Base-by-base conservation (phyloP, 2,888 invertebrate genomes). In the Tineola bisselliella region DNA sequence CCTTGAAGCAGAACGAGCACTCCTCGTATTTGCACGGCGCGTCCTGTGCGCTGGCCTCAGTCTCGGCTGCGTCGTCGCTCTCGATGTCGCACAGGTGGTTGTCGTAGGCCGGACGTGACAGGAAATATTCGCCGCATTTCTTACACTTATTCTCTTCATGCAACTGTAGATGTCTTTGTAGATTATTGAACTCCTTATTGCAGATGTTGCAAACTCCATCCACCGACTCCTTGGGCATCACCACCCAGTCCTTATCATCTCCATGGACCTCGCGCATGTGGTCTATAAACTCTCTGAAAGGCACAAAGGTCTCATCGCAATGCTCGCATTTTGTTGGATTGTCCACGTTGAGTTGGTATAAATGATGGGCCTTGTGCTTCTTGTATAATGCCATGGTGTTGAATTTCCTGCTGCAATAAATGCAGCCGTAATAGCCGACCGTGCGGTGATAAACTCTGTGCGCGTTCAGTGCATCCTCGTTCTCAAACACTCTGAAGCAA, bases 301-400 rank as follows among this genome's bases (percentile, higher is more conserved):
- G 83, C 17, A 88, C 81, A 63, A 89, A 89, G 0, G 84, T 88
- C 64, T 89, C 87, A 66, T 89, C 88, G 70, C 88, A 88, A 69
- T 80, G 87, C 70, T 82, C 88, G 71, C 77, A 88, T 66, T 77
- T 84, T 8, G 73, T 79, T 25, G 78, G 89, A 63, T 80, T 86
- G 61, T 83, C 89, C 61, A 72, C 81, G 66, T 79, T 86, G 57
- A 73, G 75, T 69, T 75, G 83, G 57, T 71, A 66, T 65, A 79
- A 82, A 71, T 79, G 88, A 62, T 86, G 83, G 44, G 78, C 84
- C 71, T 89, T 87, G 66, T 90, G 90, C 64, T 88, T 82, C 15
- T 84, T 77, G 66, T 84, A 84, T 0, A 78, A 66, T 2, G 87
- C 84, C 65, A 84, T 70, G 0, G 88, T 87, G 64, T 79, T 83